phyloP scores from a whole-genome alignment of 2,888 invertebrate genomes.

The Tachina fera region DNA sequence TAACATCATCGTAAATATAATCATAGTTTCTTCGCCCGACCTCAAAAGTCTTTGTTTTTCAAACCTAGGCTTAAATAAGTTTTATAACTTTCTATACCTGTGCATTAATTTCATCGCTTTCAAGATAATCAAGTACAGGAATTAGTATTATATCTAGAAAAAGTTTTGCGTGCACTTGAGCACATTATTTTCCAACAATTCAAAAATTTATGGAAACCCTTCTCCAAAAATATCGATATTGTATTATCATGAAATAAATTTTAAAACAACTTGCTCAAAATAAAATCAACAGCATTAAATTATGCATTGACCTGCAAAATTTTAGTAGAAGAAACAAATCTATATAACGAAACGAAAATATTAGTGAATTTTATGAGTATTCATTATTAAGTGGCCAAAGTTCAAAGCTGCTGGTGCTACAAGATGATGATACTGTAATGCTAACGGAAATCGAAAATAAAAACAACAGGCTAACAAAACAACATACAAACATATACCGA shows the following conservation, averaged over 20 bases:
- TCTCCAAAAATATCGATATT: slow-evolving; percentile 1
- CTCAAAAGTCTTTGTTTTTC: too few relatives aligned
- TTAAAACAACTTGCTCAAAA: slow-evolving; percentile 67
- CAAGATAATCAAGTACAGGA: too few relatives aligned
- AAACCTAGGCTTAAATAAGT: too few relatives aligned
- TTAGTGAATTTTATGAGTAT: slow-evolving; percentile 64
- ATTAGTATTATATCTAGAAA: too few relatives aligned
- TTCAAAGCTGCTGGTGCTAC: slow-evolving; percentile 71
- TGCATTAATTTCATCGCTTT: too few relatives aligned
- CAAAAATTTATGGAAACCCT: slow-evolving; percentile 32
- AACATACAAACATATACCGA: neutral
- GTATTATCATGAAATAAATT: slow-evolving; percentile 52
- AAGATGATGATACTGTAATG: slow-evolving; percentile 69
- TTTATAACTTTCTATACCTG: too few relatives aligned
- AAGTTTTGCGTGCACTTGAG: neutral
- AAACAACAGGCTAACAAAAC: slow-evolving; percentile 39
- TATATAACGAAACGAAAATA: slow-evolving; percentile 60
- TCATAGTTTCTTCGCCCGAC: too few relatives aligned
- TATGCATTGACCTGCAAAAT: slow-evolving; percentile 44
- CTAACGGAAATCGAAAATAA: slow-evolving; percentile 59
- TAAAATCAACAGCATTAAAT: slow-evolving; percentile 68
- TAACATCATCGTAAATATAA: too few relatives aligned
- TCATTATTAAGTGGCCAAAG: slow-evolving; percentile 71
- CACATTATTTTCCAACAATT: too few relatives aligned
- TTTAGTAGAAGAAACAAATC: neutral